Base-by-base conservation (phyloP, 2,113 vertebrate species). In the Sturnira hondurensis region DNA sequence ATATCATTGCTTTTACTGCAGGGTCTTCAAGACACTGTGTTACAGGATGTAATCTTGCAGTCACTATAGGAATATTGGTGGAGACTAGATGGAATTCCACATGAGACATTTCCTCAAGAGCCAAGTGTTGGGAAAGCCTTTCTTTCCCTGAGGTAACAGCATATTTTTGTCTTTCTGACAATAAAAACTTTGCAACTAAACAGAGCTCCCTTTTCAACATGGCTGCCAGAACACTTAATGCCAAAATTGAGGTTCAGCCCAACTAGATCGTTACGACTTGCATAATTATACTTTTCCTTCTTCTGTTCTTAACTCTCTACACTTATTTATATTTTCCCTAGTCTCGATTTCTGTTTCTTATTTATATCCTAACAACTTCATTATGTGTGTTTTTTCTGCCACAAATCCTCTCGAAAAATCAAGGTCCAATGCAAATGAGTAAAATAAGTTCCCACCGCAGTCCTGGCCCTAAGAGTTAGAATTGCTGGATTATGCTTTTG, bases 341-440 rank as follows among this genome's bases (percentile, higher is more conserved):
- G 65, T 80, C 65, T 93, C 50, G 41, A 84, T 87, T 95, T 96
- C 94, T 96, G 95, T 90, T 97, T 96, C 87, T 92, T 91, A 94
- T 96, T 97, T 95, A 73, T 50, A 73, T 14, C 47, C 71, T 95
- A 96, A 97, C 68, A 94, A 76, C 85, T 95, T 97, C 92, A 91
- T 95, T 78, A 92, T 97, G 94, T 63, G 4, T 56, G 70, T 58
- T 78, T 93, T 86, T 76, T 45, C n/a, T 76, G 76, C 45, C 87
- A 93, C 58, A 97, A 91, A 95, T 85, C 67, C 61, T 87, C 76
- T 87, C n/a, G 33, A 74, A 86, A 63, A 93, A 84, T 83, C 14
- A 84, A 96, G 84, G 50, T 70, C 76, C n/a, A 61, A 45, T 54
- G 85, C 54, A 96, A 88, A 92, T 77, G 73, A 91, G 74, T 93